phyloP scores from a whole-genome alignment of 2,888 invertebrate genomes.

The Frankliniella intonsa region DNA sequence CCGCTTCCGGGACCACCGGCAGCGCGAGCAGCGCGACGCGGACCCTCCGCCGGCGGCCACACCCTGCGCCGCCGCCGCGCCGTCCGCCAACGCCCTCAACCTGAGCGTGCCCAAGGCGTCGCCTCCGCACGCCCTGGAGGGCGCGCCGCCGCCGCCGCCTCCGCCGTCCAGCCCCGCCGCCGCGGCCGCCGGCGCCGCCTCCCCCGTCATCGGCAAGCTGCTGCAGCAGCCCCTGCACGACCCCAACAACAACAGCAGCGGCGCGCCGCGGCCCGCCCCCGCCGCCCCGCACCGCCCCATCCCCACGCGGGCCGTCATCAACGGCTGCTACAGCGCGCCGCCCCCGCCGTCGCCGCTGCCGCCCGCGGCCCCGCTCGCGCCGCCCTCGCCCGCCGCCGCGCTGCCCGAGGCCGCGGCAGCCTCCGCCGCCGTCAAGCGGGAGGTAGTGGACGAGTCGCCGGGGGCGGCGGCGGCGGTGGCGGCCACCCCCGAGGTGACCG shows the following conservation, averaged over 20 bases:
- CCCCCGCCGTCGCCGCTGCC: neutral
- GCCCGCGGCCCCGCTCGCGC: neutral
- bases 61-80: constrained; percentile 27
- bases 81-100: constrained; percentile 29
- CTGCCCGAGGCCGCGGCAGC: neutral
- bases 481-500: constrained; percentile 29
- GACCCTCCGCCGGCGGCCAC: constrained; percentile 17
- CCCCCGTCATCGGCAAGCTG: constrained; percentile 32
- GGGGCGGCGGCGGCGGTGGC: constrained; percentile 26
- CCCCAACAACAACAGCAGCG: constrained; percentile 42
- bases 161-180: constrained; percentile 30
- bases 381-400: neutral
- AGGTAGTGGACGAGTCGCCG: constrained; percentile 24
- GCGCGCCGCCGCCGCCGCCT: constrained; percentile 28
- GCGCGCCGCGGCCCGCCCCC: constrained; percentile 19
- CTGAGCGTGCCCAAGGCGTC: constrained; percentile 10
- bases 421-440: neutral
- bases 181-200: constrained; percentile 25
- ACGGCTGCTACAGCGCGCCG: neutral
- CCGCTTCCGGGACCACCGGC: constrained; percentile 31
- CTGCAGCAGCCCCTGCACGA: constrained; percentile 39
- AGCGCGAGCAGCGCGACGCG: constrained; percentile 30
- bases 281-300: neutral
- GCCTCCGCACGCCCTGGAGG: constrained; percentile 30
- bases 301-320: neutral